phyloP scores from a whole-genome alignment of 2,888 invertebrate genomes.

The Brenthis daphne region DNA sequence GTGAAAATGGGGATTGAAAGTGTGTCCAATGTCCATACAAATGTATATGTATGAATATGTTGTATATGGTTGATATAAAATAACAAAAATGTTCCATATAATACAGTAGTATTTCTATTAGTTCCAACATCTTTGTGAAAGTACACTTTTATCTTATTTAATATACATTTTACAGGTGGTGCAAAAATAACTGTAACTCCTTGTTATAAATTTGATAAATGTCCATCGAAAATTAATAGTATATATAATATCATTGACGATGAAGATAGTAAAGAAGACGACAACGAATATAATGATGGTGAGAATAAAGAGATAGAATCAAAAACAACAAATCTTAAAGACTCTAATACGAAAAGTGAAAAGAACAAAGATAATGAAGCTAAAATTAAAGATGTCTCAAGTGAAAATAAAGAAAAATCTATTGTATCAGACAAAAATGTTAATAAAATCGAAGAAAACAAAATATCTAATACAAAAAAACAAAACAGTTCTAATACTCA shows the following conservation, averaged over 20 bases:
- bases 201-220: conserved; percentile 57
- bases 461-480: not conserved
- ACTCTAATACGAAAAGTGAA: not conserved
- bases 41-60: too few relatives aligned
- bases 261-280: conserved; percentile 19
- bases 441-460: not conserved
- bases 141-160: not conserved
- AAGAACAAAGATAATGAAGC: not conserved
- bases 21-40: too few relatives aligned
- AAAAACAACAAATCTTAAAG: not conserved
- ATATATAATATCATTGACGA: conserved; percentile 44
- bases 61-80: too few relatives aligned
- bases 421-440: not conserved
- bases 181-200: conserved; percentile 56
- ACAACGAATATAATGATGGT: conserved; percentile 4
- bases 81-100: too few relatives aligned
- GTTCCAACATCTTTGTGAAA: too few relatives aligned
- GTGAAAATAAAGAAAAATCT: not conserved
- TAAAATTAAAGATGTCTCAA: not conserved
- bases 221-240: conserved; percentile 56
- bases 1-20: too few relatives aligned
- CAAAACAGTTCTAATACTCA: not conserved
- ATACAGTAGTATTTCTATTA: too few relatives aligned
- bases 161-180: conserved; percentile 49
- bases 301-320: conserved; percentile 16